These are phyloP conservation scores for Lamellibrachia satsuma DNA, from an alignment of 2,888 invertebrate species.

Conservation along the genomic window DNA sequence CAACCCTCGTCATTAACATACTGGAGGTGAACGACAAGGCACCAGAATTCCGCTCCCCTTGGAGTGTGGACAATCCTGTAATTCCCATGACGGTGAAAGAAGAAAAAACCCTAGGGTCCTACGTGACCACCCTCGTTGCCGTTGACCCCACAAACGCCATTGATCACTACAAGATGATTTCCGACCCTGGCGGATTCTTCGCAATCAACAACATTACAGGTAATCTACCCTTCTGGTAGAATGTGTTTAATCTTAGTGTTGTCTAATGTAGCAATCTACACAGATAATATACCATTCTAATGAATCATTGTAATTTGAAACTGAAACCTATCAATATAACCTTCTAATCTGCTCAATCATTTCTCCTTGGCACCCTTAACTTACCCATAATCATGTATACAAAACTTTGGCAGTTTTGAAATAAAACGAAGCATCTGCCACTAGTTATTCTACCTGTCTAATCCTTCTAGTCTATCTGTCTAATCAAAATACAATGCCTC, in stretches of 20 bases:
- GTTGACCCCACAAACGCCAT: constrained; percentile 53
- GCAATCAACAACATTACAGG: constrained; percentile 40
- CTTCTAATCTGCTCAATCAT: too few species aligned
- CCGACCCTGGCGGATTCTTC: constrained; percentile 45
- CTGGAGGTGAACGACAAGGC: constrained; percentile 72
- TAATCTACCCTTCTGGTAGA: constrained; percentile 14
- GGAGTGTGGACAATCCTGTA: constrained; percentile 75
- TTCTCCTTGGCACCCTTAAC: too few species aligned
- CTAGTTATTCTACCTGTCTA: too few species aligned
- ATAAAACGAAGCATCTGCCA: too few species aligned
- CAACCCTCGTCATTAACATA: constrained; percentile 73
- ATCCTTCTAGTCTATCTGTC: too few species aligned
- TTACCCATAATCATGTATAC: too few species aligned
- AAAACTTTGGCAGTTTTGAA: too few species aligned
- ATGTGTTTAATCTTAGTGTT: neutral
- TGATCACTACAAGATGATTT: constrained; percentile 46
- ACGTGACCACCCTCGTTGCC: constrained; percentile 54
- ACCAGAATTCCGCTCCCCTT: constrained; percentile 76
- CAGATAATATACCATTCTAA: neutral
- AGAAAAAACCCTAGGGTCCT: constrained; percentile 50
- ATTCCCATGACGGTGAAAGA: constrained; percentile 50
- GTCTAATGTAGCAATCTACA: neutral
- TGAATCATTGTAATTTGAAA: too few species aligned
- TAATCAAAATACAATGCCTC: too few species aligned
- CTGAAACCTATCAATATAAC: too few species aligned